These are phyloP conservation scores for Zonitis immaculata DNA, from an alignment of 2,888 invertebrate genomes.

Conservation along the genomic window DNA sequence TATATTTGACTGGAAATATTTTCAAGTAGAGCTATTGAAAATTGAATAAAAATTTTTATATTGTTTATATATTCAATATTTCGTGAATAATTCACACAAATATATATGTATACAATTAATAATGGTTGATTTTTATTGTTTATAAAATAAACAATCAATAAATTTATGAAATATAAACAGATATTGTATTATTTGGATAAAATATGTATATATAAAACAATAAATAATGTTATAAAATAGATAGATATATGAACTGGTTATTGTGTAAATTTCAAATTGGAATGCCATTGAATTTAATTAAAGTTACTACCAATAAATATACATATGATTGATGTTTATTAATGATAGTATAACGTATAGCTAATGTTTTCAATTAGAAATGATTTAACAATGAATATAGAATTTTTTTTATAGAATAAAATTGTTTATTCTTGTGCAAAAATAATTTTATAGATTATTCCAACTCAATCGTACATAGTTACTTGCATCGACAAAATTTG, in stretches of 20 bases:
- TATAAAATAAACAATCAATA: neutral
- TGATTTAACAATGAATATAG: neutral
- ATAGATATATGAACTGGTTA: neutral
- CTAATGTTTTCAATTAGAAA: neutral
- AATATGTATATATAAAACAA: neutral
- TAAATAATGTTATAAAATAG: neutral
- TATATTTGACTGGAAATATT: too few relatives aligned
- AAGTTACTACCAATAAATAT: neutral
- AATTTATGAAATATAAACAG: neutral
- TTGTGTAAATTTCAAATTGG: neutral
- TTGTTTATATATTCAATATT: too few relatives aligned
- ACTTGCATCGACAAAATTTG: too few relatives aligned
- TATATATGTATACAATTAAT: too few relatives aligned
- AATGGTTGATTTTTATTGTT: neutral
- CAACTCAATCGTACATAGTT: too few relatives aligned
- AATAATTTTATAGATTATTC: too few relatives aligned
- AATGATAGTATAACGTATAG: neutral
- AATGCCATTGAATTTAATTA: neutral
- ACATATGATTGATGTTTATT: neutral
- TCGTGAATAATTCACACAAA: too few relatives aligned
- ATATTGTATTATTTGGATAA: neutral
- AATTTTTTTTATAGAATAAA: too few relatives aligned
- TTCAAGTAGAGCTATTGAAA: too few relatives aligned
- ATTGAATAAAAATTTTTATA: too few relatives aligned
- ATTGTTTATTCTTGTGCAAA: too few relatives aligned